phyloP scores from a whole-genome alignment of 1,140 invertebrate species.

The Dryas iulia region DNA sequence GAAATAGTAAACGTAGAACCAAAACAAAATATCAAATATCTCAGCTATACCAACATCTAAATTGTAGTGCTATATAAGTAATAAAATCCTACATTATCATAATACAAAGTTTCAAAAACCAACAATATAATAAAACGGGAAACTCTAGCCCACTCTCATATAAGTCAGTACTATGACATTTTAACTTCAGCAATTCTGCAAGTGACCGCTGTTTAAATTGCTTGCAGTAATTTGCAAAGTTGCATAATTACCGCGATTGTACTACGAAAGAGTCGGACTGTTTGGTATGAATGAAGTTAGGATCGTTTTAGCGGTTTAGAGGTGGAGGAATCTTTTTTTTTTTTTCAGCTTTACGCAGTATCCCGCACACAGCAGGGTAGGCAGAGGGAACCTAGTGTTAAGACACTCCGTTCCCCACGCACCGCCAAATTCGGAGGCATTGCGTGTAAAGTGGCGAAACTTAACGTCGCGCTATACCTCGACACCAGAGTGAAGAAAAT shows the following conservation, averaged over 20 bases:
- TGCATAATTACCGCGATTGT: slow-evolving; percentile 1
- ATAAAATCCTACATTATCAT: not conserved
- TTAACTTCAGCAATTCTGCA: not conserved
- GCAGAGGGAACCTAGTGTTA: no score
- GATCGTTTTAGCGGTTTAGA: not conserved
- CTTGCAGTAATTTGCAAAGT: slow-evolving; percentile 4
- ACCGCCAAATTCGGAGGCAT: no score
- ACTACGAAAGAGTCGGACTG: not conserved
- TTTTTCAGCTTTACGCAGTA: no score
- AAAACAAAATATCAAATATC: no score
- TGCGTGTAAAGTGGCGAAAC: no score
- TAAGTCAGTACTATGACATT: not conserved
- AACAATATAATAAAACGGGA: not conserved
- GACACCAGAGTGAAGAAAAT: no score
- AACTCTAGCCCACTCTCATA: not conserved
- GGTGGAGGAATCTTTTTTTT: not conserved
- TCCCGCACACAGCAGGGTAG: no score
- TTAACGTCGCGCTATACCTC: no score
- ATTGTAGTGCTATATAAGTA: no score
- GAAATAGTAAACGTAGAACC: no score
- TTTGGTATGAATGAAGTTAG: not conserved
- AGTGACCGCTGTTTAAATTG: slow-evolving; percentile 1
- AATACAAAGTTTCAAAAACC: not conserved
- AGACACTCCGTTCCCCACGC: no score
- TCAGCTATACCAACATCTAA: no score